phyloP scores from a whole-genome alignment of 2,888 invertebrate genomes.

The Ennomos erosarius region DNA sequence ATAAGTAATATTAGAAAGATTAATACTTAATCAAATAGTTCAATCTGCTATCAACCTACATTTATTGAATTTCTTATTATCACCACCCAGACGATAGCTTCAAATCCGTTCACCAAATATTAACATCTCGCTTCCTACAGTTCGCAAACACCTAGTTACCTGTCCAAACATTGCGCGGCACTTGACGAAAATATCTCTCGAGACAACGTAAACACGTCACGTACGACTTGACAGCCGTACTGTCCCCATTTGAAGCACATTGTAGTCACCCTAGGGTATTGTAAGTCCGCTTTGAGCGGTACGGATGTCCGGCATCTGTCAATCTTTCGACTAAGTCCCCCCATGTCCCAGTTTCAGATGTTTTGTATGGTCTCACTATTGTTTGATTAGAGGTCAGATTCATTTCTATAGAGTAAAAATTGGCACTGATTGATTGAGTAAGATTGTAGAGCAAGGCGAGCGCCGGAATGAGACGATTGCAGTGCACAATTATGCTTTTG shows the following conservation, averaged over 20 bases:
- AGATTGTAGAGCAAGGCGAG: slow-evolving; percentile 18
- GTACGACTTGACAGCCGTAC: slow-evolving; percentile 20
- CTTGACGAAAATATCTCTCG: slow-evolving; percentile 35
- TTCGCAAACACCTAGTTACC: slow-evolving; percentile 37
- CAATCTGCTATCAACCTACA: too few relatives aligned
- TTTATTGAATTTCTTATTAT: background rate
- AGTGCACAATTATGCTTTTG: slow-evolving; percentile 16
- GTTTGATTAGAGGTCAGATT: slow-evolving; percentile 35
- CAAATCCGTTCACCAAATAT: slow-evolving; percentile 23
- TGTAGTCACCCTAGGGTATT: slow-evolving; percentile 48
- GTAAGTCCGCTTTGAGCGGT: slow-evolving; percentile 36
- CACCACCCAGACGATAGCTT: slow-evolving; percentile 6
- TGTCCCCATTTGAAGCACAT: slow-evolving; percentile 27
- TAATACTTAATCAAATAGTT: too few relatives aligned
- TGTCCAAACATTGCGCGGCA: slow-evolving; percentile 28
- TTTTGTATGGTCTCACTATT: slow-evolving; percentile 32
- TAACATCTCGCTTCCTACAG: slow-evolving; percentile 10
- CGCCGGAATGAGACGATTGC: slow-evolving; percentile 22
- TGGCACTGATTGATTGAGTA: slow-evolving; percentile 38
- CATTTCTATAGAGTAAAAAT: slow-evolving; percentile 34
- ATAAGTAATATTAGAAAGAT: too few relatives aligned
- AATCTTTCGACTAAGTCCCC: slow-evolving; percentile 49
- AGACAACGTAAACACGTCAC: slow-evolving; percentile 29
- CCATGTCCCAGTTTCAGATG: slow-evolving; percentile 40
- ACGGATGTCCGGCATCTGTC: slow-evolving; percentile 58